Evolutionary conservation across 2,888 invertebrate genomes (phyloP), one percentile per base, ranked within the genome.

Genomic region (Monoplex corrugatus): DNA sequence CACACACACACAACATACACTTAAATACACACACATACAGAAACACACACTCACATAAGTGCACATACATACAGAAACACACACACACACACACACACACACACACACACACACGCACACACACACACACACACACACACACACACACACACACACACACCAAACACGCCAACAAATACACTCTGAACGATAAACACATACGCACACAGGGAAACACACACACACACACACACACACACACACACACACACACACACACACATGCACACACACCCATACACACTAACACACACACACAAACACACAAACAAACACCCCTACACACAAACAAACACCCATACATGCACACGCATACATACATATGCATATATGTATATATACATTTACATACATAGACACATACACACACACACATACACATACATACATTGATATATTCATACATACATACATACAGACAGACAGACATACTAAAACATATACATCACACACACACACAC

Each of bases 1-100:
- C 72, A 72, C 8, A 72, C 72, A 72, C 32, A 72, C 72, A 72
- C 72, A 72, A 72, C 72, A 72, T 35, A 72, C 72, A 72, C 72
- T 6, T 35, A 32, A 5, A 16, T 16, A 16, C 23, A 63, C 23
- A 63, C 23, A 63, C 23, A 63, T 23, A 63, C 3, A 63, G 3
- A 63, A 28, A n/a, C n/a, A n/a, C n/a, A n/a, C n/a, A n/a, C n/a
- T 3, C 32, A 72, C 32, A 5, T 35, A 32, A n/a, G 5, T 2
- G 35, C n/a, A 72, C 72, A n/a, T 35, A 32, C 5, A 72, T 35
- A 72, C 32, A 5, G 8, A 72, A n/a, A 72, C 72, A 72, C 32
- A 16, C 32, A 72, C 72, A 32, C 72, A 16, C 72, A 32, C 32
- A 72, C 3, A 16, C 16, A 72, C 32, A 32, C 32, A 32, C 3